These are phyloP conservation scores for Ellobius talpinus DNA, from an alignment of 2,113 vertebrate species.

Conservation along the genomic window DNA sequence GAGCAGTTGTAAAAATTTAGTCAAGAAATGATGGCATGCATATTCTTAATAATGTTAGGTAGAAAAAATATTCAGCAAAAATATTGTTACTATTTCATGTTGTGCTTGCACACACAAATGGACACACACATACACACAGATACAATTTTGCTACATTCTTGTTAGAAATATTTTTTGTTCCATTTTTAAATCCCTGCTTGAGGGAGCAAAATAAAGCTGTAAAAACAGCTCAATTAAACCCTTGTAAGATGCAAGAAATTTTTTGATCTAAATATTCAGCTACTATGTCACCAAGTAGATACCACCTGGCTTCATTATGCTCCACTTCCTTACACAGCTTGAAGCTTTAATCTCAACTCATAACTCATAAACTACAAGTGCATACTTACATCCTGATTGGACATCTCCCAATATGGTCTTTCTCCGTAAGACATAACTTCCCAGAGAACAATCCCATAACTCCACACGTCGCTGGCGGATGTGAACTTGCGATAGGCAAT, in stretches of 20 bases:
- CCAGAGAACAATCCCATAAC: conserved; percentile 98
- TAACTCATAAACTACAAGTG: conserved; percentile 75
- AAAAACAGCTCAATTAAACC: conserved; percentile 41
- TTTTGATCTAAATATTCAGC: conserved; percentile 33
- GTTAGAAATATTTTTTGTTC: conserved; percentile 65
- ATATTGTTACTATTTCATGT: conserved; percentile 55
- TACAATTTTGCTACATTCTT: conserved; percentile 72
- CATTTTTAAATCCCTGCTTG: neutral
- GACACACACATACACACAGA: neutral
- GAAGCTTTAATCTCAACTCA: conserved; percentile 72
- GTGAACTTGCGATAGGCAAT: conserved; percentile 99
- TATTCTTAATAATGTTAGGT: conserved; percentile 50
- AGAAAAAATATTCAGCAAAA: conserved; percentile 67
- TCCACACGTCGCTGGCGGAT: conserved; percentile 98
- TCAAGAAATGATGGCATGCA: conserved; percentile 49
- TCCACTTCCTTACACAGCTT: conserved; percentile 82
- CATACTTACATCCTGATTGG: conserved; percentile 98
- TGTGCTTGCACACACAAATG: neutral
- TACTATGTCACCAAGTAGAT: conserved; percentile 75
- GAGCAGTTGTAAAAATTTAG: conserved; percentile 64
- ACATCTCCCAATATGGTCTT: conserved; percentile 99
- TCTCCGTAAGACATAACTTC: conserved; percentile 99
- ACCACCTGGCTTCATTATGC: conserved; percentile 82
- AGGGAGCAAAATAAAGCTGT: neutral
- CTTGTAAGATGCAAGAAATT: neutral